Conservation (phyloP, 2,113 vertebrate species). For the Balaeniceps rex region DNA sequence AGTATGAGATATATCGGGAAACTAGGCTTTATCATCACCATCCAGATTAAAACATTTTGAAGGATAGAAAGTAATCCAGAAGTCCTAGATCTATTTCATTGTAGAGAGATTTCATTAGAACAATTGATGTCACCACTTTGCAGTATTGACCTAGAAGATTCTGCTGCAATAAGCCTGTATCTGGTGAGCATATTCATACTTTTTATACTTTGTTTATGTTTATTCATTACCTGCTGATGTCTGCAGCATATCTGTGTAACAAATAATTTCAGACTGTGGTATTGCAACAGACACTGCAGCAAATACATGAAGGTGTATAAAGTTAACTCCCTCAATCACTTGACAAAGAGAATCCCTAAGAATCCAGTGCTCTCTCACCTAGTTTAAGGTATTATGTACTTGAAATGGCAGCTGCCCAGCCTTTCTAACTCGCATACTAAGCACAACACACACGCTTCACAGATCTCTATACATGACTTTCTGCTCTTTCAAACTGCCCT, state of each 20-base stretch:
- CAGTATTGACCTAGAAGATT: not conserved
- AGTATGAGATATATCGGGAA: not conserved
- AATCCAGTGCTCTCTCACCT: not conserved
- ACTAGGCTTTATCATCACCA: not conserved
- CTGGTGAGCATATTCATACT: not conserved
- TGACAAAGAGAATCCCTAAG: not conserved
- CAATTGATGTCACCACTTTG: not conserved
- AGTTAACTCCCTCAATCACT: not conserved
- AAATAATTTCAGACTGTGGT: not conserved
- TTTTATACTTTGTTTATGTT: not conserved
- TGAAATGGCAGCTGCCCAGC: not conserved
- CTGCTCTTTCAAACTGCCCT: not conserved
- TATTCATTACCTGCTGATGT: not conserved
- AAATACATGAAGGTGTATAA: not conserved
- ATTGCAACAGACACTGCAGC: not conserved
- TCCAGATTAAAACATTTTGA: not conserved
- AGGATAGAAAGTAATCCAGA: not conserved
- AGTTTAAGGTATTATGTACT: not conserved
- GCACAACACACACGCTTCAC: not conserved
- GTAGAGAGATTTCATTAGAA: not conserved
- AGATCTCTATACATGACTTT: accelerated
- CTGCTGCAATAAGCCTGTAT: not conserved
- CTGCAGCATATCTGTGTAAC: not conserved
- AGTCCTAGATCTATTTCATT: not conserved
- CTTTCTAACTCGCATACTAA: not conserved